Percentiles rank a stretch among this genome's conserved stretches.
Evolutionary conservation across 2,797 vertebrate species (phyloP).

Genomic region (Nothura maculosa): DNA sequence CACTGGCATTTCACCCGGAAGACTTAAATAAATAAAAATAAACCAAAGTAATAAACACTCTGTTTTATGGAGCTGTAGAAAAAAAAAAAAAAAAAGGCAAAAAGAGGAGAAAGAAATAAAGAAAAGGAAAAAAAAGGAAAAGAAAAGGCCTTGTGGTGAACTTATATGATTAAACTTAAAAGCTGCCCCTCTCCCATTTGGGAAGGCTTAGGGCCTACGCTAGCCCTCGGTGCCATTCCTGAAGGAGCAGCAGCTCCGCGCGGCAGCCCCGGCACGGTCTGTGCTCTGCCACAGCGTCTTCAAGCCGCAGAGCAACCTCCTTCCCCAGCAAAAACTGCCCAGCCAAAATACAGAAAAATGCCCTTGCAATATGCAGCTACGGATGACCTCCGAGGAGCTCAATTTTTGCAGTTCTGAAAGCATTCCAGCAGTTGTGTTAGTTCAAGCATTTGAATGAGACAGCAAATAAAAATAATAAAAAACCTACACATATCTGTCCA

Average conservation of each 20-base stretch:
- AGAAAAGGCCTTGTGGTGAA: slow-evolving; percentile 16
- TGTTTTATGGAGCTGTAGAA: slow-evolving; percentile 78
- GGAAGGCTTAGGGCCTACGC: slow-evolving; percentile 44
- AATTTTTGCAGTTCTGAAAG: slow-evolving; percentile 3
- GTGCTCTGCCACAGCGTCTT: not conserved
- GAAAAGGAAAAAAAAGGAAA: not conserved
- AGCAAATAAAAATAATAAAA: not conserved
- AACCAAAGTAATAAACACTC: slow-evolving; percentile 82
- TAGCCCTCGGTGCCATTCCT: slow-evolving; percentile 20
- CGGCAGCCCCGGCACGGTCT: not conserved
- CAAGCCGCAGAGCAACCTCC: accelerated
- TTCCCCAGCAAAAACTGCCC: not conserved
- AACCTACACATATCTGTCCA: not conserved
- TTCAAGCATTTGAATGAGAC: slow-evolving; percentile 2
- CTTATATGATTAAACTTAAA: slow-evolving; percentile 51
- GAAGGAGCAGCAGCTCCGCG: slow-evolving; percentile 3
- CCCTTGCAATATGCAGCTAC: not conserved
- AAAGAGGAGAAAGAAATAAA: no score
- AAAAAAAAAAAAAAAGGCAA: not conserved
- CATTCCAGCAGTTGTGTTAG: not conserved
- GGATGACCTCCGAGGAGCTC: not conserved
- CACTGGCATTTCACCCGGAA: slow-evolving; percentile 69
- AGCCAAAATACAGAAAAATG: accelerated
- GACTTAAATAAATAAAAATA: slow-evolving; percentile 84
- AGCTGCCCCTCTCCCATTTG: slow-evolving; percentile 7